A percentile compares a stretch with the other conserved stretches of the same genome.
These are phyloP conservation scores for Psittacus erithacus DNA, from an alignment of 2,113 vertebrate genomes.

Conservation along the genomic window DNA sequence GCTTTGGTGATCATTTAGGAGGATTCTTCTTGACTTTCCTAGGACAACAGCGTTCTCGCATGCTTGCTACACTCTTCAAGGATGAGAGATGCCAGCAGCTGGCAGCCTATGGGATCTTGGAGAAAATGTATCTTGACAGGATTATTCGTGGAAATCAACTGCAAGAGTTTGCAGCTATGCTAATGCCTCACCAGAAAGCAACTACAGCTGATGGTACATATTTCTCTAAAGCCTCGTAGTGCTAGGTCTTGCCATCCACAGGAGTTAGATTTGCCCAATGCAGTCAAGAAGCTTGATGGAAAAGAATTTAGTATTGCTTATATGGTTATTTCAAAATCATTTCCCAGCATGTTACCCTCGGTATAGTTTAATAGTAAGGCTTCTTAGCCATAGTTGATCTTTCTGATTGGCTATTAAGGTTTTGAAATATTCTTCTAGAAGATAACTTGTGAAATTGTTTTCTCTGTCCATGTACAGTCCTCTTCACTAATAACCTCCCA, in stretches of 20 bases:
- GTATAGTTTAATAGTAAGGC: neutral
- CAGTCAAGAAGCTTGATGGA: neutral
- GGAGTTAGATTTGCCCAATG: neutral
- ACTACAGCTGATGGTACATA: slow-evolving; percentile 92
- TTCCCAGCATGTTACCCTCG: neutral
- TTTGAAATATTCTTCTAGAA: neutral
- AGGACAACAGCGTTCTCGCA: slow-evolving; percentile 98
- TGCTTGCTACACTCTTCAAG: slow-evolving; percentile 98
- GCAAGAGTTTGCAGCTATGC: slow-evolving; percentile 97
- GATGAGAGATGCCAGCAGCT: slow-evolving; percentile 98
- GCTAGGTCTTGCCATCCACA: neutral
- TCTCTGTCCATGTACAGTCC: neutral
- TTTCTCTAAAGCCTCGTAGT: neutral
- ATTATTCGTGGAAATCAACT: slow-evolving; percentile 97
- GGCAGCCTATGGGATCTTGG: slow-evolving; percentile 94
- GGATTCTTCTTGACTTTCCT: neutral
- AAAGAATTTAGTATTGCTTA: neutral
- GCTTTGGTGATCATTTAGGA: neutral
- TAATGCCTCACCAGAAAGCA: slow-evolving; percentile 98
- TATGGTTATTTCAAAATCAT: neutral
- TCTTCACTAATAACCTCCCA: neutral
- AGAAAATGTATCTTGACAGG: slow-evolving; percentile 98
- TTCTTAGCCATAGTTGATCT: neutral
- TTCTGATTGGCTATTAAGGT: neutral
- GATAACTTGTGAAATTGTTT: neutral